phyloP scores from a whole-genome alignment of 2,888 invertebrate genomes.

The Archips crataeganus region DNA sequence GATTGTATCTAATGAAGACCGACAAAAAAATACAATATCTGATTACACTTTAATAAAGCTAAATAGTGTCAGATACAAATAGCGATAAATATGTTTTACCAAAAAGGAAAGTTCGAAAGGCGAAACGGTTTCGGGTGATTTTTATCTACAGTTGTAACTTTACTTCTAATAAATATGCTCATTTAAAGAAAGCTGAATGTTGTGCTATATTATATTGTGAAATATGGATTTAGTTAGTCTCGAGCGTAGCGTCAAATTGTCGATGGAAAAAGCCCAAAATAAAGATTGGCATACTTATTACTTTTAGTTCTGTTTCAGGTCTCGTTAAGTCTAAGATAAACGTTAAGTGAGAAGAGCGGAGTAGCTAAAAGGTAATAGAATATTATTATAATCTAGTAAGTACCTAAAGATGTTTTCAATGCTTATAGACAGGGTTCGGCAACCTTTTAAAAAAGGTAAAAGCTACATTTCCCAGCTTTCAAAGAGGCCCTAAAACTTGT shows the following conservation, averaged over 20 bases:
- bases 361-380: too few species aligned
- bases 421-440: too few species aligned
- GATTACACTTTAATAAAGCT: slow-evolving; percentile 35
- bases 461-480: too few species aligned
- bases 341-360: too few species aligned
- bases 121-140: slow-evolving; percentile 20
- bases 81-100: slow-evolving; percentile 31
- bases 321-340: too few species aligned
- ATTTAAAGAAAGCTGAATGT: slow-evolving; percentile 29
- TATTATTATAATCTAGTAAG: too few species aligned
- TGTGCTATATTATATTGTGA: slow-evolving; percentile 9
- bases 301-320: too few species aligned
- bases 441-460: too few species aligned
- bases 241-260: not conserved
- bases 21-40: slow-evolving; percentile 35
- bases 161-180: slow-evolving; percentile 24
- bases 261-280: not conserved
- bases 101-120: slow-evolving; percentile 35
- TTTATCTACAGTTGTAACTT: slow-evolving; percentile 26
- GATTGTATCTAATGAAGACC: slow-evolving; percentile 36
- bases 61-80: slow-evolving; percentile 33
- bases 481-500: too few species aligned
- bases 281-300: not conserved
- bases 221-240: not conserved
- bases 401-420: too few species aligned